Base-by-base conservation (phyloP, 2,797 vertebrate genomes). In the Chloroceryle inda region DNA sequence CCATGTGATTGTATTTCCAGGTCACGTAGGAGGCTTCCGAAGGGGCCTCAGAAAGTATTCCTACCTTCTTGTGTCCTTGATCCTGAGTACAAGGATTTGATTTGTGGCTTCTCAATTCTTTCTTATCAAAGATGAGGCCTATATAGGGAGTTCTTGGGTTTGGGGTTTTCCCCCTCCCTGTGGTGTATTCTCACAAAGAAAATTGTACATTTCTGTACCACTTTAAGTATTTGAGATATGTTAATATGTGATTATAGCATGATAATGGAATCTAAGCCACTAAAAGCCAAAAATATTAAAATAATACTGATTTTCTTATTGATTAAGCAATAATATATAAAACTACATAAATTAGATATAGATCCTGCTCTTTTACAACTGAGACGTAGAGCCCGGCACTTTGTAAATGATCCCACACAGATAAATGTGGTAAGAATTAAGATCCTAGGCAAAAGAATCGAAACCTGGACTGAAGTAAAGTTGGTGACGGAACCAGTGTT, bases 101-200 rank as follows among this genome's bases (percentile, higher is more conserved):
- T 80, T 50, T 74, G 13, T 77, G 31, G 1, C 5, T 47, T 83
- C 26, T 73, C 14, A 19, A 21, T 71, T 82, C 6, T 84, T 14
- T 73, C 8, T 50, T 49, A 15, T 22, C 26, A 42, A 71, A 69
- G 26, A 27, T 47, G 9, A 72, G 37, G 33, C 35, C 31, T 21
- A 16, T 42, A 24, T 9, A 22, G 8, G 4, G 3, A 3, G 5
- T n/a, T 16, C 19, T 5, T 8, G 29, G 5, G 14, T 17, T 8
- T 44, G 16, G 35, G 18, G 35, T 27, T 22, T 2, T 13, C 15
- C 33, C 56, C 56, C 29, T 10, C 56, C 52, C 44, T 20, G 14
- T 66, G 59, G 12, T 40, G 14, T 40, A 23, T 59, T 64, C 56
- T 61, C 0, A 0, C 7, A 38, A 59, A 35, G 23, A 67, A 14